Conservation (phyloP, 2,113 vertebrate species). For the Oostethus manadensis region DNA sequence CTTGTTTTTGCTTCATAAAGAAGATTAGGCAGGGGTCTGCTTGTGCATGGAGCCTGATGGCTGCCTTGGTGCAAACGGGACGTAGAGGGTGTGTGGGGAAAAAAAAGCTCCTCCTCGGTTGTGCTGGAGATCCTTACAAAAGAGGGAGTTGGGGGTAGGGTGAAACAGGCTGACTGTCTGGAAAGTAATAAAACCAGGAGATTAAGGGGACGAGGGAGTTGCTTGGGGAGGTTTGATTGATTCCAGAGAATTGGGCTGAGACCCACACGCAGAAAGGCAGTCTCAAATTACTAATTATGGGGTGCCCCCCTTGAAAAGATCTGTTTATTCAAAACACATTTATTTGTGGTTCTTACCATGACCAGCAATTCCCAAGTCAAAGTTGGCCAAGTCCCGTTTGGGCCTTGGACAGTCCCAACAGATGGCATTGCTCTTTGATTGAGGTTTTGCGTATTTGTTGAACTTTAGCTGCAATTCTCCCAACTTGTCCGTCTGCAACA, state of each 20-base stretch:
- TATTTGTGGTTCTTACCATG: constrained; percentile 40
- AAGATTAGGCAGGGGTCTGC: constrained; percentile 30
- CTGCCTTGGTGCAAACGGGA: constrained; percentile 61
- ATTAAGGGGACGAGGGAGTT: constrained; percentile 74
- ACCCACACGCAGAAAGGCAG: constrained; percentile 61
- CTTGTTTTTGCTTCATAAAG: constrained; percentile 18
- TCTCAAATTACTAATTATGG: constrained; percentile 77
- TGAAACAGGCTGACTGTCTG: constrained; percentile 71
- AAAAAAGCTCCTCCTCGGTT: constrained; percentile 60
- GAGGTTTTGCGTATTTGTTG: constrained; percentile 19
- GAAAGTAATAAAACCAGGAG: constrained; percentile 82
- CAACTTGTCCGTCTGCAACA: constrained; percentile 5
- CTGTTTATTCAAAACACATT: constrained; percentile 71
- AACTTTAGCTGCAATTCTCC: constrained; percentile 16
- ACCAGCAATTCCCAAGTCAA: constrained; percentile 26
- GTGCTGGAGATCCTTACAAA: constrained; percentile 75
- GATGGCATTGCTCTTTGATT: constrained; percentile 10
- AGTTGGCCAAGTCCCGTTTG: constrained; percentile 23
- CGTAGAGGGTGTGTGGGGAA: constrained; percentile 3
- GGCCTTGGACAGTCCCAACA: not conserved
- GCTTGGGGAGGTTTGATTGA: constrained; percentile 77
- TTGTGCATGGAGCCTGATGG: constrained; percentile 62
- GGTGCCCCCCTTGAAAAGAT: constrained; percentile 65
- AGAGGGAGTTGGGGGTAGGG: constrained; percentile 73
- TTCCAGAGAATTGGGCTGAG: constrained; percentile 74